These are phyloP conservation scores for Drosophila nebulosa DNA, from an alignment of 1,140 invertebrate species.

Conservation along the genomic window DNA sequence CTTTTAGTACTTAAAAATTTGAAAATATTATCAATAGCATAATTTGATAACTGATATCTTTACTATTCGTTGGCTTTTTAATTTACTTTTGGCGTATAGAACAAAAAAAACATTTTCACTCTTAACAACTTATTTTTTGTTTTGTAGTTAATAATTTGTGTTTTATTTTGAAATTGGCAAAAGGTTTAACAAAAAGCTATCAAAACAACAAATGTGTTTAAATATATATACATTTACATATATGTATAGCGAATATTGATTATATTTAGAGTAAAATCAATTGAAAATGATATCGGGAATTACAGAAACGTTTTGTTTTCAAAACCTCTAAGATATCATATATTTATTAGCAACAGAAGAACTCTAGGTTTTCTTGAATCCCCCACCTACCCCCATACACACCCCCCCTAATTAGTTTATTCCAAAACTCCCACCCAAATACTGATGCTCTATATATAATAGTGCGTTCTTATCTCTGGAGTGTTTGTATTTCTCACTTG, in stretches of 20 bases:
- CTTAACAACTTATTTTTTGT: not conserved
- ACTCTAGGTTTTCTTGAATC: not conserved
- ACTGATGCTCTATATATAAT: not conserved
- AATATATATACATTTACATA: too few species aligned
- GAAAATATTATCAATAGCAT: not conserved
- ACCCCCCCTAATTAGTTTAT: not conserved
- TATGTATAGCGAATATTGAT: not conserved
- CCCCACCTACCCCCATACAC: not conserved
- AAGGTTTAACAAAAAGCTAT: not conserved
- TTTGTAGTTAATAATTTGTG: not conserved
- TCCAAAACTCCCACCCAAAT: not conserved
- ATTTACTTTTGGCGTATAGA: not conserved
- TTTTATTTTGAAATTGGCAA: constrained; percentile 6
- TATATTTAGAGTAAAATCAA: not conserved
- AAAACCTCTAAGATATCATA: not conserved
- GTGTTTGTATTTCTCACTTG: not conserved
- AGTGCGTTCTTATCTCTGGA: not conserved
- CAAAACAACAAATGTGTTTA: not conserved
- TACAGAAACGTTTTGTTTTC: not conserved
- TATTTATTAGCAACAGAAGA: not conserved
- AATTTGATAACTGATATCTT: not conserved
- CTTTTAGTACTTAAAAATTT: constrained; percentile 11
- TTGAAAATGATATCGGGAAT: not conserved
- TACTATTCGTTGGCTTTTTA: constrained; percentile 7
- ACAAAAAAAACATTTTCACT: not conserved